Evolutionary conservation across 1,140 invertebrate genomes (phyloP).

Genomic region (Diuraphis noxia): DNA sequence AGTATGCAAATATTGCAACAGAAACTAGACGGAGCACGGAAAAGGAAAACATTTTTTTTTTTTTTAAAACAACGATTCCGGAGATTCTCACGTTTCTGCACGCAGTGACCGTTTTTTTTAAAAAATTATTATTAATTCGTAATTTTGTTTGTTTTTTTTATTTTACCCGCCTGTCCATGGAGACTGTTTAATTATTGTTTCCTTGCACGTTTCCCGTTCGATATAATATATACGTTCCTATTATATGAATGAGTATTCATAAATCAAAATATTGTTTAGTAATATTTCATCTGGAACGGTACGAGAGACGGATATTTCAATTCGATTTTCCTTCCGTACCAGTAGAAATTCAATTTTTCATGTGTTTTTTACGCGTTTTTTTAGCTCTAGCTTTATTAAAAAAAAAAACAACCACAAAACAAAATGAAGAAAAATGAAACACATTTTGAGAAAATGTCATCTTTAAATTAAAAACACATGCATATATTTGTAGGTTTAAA

Average conservation of each 20-base stretch:
- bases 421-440: slow-evolving; percentile 6
- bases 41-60: background rate
- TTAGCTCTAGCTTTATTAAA: slow-evolving; percentile 10
- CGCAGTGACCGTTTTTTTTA: background rate
- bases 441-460: background rate
- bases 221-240: background rate
- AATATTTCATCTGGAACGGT: background rate
- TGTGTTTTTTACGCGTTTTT: background rate
- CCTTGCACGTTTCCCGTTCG: background rate
- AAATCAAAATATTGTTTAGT: slow-evolving; percentile 40
- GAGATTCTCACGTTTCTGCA: background rate
- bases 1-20: background rate
- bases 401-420: background rate
- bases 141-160: background rate
- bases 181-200: background rate
- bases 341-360: slow-evolving; percentile 20
- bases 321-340: background rate
- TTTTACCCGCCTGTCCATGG: background rate
- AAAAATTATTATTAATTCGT: background rate
- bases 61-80: too few relatives aligned
- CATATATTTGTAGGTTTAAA: background rate
- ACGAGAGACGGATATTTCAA: slow-evolving; percentile 26
- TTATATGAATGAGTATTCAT: slow-evolving; percentile 19
- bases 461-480: background rate
- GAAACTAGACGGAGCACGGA: background rate